Base-by-base conservation (phyloP, 1,140 invertebrate genomes). In the Leptinotarsa undecemlineata region DNA sequence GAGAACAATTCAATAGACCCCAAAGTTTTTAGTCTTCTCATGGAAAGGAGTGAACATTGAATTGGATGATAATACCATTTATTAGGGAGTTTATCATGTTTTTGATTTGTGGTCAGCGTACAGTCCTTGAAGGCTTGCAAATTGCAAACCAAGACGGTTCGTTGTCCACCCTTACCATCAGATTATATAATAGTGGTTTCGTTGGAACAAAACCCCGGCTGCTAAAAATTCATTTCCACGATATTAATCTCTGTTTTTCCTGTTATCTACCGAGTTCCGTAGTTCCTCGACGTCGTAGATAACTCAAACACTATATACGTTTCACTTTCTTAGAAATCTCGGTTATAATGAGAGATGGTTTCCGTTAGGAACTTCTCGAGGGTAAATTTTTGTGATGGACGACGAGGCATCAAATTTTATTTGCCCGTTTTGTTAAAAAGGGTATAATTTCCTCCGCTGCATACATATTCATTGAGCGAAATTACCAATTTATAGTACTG, bases 261-360 rank as follows among this genome's bases (percentile, higher is more conserved):
- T 17, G 51, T 4, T 57, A 57, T 57, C 51, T n/a, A 57, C n/a
- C 51, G n/a, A 57, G 4, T 57, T 57, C 51, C 51, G 51, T 17
- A 15, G 51, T n/a, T 47, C 66, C 23, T 17, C 26, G 66, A 14
- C 66, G n/a, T 13, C n/a, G 51, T n/a, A 64, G 71, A 72, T 64
- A 72, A 64, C 61, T 42, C 71, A 64, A 72, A 72, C 71, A 64
- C 33, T 51, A 61, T 71, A 63, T 67, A 47, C 48, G 71, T 72
- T 72, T 72, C 71, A 72, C 71, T 72, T 64, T 72, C 71, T 48
- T 64, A 72, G 71, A 72, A 57, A 72, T 72, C 71, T 63, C n/a
- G 26, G 71, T 14, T 72, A 48, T 72, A 72, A 72, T 72, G 71
- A 72, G 71, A 47, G 26, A 48, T 51, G 19, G 71, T 72, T 72